phyloP scores from a whole-genome alignment of 2,797 vertebrate species.

The Synaphobranchus kaupii region DNA sequence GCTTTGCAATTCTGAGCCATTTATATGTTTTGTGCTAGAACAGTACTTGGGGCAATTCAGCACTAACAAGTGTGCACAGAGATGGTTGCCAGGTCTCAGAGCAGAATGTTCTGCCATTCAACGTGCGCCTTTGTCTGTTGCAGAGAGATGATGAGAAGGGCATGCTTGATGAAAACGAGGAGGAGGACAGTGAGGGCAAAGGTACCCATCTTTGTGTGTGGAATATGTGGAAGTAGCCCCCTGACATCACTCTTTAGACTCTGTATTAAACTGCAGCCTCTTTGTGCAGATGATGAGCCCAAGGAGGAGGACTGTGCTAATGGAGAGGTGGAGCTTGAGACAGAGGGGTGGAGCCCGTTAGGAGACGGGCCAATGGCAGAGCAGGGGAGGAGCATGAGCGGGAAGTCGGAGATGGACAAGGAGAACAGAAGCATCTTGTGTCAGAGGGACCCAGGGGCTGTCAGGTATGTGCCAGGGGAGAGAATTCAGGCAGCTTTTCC shows the following conservation, averaged over 20 bases:
- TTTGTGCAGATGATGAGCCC: conserved; percentile 21
- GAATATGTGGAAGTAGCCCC: background rate
- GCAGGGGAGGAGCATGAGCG: conserved; percentile 64
- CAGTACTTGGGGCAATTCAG: background rate
- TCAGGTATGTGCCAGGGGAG: conserved; percentile 67
- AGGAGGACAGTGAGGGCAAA: conserved; percentile 24
- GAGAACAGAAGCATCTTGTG: conserved; percentile 65
- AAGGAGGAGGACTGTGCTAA: conserved; percentile 33
- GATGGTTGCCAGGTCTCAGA: background rate
- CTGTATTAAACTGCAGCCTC: background rate
- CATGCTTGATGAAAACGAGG: conserved; percentile 41
- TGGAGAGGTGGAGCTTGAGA: conserved; percentile 40
- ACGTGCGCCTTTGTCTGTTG: conserved; percentile 18
- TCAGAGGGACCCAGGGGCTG: conserved; percentile 65
- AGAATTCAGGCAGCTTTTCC: background rate
- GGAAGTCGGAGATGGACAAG: conserved; percentile 62
- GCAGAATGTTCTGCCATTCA: background rate
- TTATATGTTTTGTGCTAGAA: background rate
- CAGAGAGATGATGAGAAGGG: conserved; percentile 68
- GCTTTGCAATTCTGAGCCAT: background rate
- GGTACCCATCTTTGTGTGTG: background rate
- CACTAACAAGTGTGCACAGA: background rate
- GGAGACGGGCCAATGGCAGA: conserved; percentile 44
- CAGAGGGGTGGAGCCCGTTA: conserved; percentile 44
- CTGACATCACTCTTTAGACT: background rate